Evolutionary conservation across 2,888 invertebrate species (phyloP).

Genomic region (Lomographa bimaculata): DNA sequence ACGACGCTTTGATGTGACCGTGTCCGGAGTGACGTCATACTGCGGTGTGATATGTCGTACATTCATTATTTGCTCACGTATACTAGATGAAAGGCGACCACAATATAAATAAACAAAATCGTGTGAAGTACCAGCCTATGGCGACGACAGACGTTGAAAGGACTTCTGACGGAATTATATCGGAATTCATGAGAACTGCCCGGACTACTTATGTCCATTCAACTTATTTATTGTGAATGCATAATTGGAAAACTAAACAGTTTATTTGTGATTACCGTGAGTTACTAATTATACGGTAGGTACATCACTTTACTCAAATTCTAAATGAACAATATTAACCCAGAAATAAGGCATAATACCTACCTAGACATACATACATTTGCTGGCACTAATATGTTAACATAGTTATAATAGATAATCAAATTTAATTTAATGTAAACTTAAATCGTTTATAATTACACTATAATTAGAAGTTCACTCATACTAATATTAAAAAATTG

Average conservation of each 20-base stretch:
- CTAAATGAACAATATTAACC: background rate
- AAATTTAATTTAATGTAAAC: too few species aligned
- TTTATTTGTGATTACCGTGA: slow-evolving; percentile 1
- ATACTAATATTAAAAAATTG: too few species aligned
- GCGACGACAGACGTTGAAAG: slow-evolving; percentile 62
- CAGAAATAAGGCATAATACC: too few species aligned
- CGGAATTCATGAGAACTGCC: slow-evolving; percentile 59
- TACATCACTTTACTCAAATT: too few species aligned
- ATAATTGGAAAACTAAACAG: slow-evolving; percentile 12
- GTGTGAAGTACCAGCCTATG: slow-evolving; percentile 62
- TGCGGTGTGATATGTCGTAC: slow-evolving; percentile 69
- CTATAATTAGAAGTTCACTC: too few species aligned
- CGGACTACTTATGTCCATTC: slow-evolving; percentile 18
- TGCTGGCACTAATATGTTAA: too few species aligned
- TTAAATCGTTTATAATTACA: too few species aligned
- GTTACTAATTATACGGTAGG: too few species aligned
- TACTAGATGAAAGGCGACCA: slow-evolving; percentile 78
- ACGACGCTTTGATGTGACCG: slow-evolving; percentile 74
- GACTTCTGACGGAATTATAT: slow-evolving; percentile 64
- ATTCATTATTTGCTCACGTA: slow-evolving; percentile 81
- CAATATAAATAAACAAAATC: slow-evolving; percentile 78
- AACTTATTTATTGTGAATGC: slow-evolving; percentile 13
- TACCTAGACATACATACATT: too few species aligned
- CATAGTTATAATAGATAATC: too few species aligned
- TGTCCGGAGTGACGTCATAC: slow-evolving; percentile 75